Base-by-base conservation (phyloP, 2,113 vertebrate genomes). In the Zapus hudsonius region DNA sequence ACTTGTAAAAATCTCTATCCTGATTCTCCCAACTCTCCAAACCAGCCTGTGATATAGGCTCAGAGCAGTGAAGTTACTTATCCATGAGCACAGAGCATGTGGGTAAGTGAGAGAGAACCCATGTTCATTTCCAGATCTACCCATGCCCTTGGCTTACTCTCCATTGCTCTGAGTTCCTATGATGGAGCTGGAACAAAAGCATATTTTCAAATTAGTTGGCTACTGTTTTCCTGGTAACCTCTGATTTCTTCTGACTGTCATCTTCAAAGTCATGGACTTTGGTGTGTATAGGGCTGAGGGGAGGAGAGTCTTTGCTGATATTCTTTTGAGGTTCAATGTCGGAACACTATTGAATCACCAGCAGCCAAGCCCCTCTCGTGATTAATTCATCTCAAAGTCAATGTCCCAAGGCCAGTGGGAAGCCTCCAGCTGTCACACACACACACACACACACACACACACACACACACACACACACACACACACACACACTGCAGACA, bases 121-220 rank as follows among this genome's bases (percentile, higher is more conserved):
- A n/a, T 59, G 52, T 55, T 85, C 63, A 4, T 52, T 66, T 57
- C 78, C 31, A 70, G 64, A 61, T 33, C 5, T 16, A 2, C 36
- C 6, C 8, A 2, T 33, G 59, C 13, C 78, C 74, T 91, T 38
- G n/a, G 84, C 55, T 73, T 61, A 38, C 40, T 38, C 19, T 79
- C 64, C 11, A 2, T 38, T 55, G 42, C 36, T 40, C 55, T 89
- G 87, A 0, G 10, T 19, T 47, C 64, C 52, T 91, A 22, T 66
- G 76, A 83, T 17, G 63, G 73, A n/a, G 7, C 27, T 1, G 42
- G 52, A 22, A 79, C 29, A 91, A 81, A 95, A 57, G 29, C 74
- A 16, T 64, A 59, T 81, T 96, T 93, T 64, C 82, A 74, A 79
- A 36, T 52, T 52, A 91, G 57, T 61, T 63, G 27, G n/a, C 79